These are phyloP conservation scores for Belonocnema kinseyi DNA, from an alignment of 1,140 invertebrate genomes.

Conservation along the genomic window DNA sequence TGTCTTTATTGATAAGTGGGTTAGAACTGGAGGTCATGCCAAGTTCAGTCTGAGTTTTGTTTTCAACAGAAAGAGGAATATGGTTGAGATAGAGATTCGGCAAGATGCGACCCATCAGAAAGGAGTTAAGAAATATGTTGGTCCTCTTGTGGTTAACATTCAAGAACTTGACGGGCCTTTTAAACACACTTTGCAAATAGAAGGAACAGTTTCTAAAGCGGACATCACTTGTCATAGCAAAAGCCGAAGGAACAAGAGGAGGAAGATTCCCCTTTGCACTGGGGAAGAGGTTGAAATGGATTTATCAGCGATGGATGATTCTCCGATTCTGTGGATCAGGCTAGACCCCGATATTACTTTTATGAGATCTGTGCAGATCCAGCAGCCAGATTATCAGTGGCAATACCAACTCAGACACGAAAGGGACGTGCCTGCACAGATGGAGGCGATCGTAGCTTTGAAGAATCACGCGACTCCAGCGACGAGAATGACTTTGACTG, in stretches of 20 bases:
- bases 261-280: constrained; percentile 98
- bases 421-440: constrained; percentile 95
- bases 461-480: constrained; percentile 91
- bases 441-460: constrained; percentile 93
- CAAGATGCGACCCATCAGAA: constrained; percentile 90
- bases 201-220: constrained; percentile 95
- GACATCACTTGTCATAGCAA: constrained; percentile 99
- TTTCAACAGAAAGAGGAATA: constrained; percentile 98
- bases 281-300: constrained; percentile 99
- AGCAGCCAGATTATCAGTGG: constrained; percentile 99
- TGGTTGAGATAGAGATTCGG: constrained; percentile 96
- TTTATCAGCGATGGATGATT: constrained; percentile 97
- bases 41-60: constrained; percentile 95
- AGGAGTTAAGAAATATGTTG: constrained; percentile 92
- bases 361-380: constrained; percentile 90
- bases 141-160: constrained; percentile 93
- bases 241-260: constrained; percentile 97
- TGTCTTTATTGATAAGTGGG: constrained; percentile 99
- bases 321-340: constrained; percentile 98
- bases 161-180: constrained; percentile 99
- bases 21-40: constrained; percentile 94
- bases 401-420: constrained; percentile 98
- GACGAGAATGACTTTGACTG: constrained; percentile 91
- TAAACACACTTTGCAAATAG: constrained; percentile 96
- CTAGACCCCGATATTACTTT: constrained; percentile 98